phyloP scores from a whole-genome alignment of 2,113 vertebrate genomes.

The Brachypodius melanocephalos region DNA sequence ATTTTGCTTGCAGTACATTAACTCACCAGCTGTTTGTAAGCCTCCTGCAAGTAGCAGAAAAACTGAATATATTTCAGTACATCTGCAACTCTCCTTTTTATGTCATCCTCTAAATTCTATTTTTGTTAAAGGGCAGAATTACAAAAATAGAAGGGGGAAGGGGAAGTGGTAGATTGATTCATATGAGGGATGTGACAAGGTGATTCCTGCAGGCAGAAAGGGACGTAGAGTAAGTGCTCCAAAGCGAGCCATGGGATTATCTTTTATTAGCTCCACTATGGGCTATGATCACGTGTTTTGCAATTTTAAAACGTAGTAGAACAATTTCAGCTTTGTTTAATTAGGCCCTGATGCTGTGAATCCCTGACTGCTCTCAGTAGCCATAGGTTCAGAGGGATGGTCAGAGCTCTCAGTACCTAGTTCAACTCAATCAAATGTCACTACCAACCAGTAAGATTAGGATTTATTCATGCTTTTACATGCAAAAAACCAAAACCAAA shows the following conservation, averaged over 20 bases:
- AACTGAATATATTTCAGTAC: not conserved
- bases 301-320: not conserved
- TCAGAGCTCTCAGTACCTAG: not conserved
- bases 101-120: constrained; percentile 40
- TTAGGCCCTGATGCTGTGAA: not conserved
- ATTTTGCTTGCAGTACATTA: not conserved
- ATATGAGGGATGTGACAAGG: constrained; percentile 45
- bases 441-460: not conserved
- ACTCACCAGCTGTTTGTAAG: constrained; percentile 1
- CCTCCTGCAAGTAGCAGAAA: not conserved
- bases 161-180: constrained; percentile 30
- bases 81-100: constrained; percentile 15
- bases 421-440: not conserved
- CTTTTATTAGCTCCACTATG: constrained; percentile 23
- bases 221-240: not conserved
- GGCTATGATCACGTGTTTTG: not conserved
- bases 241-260: not conserved
- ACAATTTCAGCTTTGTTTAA: not conserved
- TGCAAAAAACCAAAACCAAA: too few species aligned
- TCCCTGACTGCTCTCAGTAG: not conserved
- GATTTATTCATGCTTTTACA: not conserved
- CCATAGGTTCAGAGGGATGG: not conserved
- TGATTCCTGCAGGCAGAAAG: constrained; percentile 40
- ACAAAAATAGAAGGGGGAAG: constrained; percentile 42
- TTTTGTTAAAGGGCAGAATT: constrained; percentile 31